A percentile compares a stretch with the other conserved stretches of the same genome.
Evolutionary conservation across 2,797 vertebrate genomes (phyloP).

Genomic region (Acanthornis magna): DNA sequence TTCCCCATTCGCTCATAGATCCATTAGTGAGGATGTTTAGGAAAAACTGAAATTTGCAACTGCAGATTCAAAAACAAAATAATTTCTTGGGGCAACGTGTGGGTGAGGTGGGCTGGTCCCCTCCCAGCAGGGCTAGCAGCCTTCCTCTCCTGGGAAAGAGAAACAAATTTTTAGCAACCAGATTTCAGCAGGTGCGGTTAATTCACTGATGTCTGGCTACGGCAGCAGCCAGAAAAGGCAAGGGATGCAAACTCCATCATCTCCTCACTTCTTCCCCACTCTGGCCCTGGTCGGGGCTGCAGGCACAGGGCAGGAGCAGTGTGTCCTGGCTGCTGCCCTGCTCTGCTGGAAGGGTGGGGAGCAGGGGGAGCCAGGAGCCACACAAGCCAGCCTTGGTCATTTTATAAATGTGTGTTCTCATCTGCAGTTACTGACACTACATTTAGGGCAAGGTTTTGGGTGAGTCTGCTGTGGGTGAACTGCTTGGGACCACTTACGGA

Average conservation of each 20-base stretch:
- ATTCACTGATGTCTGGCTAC: not conserved
- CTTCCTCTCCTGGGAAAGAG: not conserved
- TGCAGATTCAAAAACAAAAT: not conserved
- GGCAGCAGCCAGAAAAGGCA: not conserved
- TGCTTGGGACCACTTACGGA: not conserved
- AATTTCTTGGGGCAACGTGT: rapidly evolving
- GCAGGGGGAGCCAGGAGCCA: not conserved
- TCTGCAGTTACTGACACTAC: not conserved
- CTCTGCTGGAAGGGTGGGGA: not conserved
- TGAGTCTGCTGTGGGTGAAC: not conserved
- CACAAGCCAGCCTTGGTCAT: not conserved
- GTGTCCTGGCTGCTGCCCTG: not conserved
- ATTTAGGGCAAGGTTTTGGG: not conserved
- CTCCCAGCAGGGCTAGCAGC: not conserved
- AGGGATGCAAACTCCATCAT: not conserved
- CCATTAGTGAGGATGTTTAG: not conserved
- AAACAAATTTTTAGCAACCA: not conserved
- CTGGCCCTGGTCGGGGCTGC: not conserved
- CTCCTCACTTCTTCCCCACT: not conserved
- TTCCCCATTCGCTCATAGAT: not conserved
- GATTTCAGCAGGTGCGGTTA: not conserved
- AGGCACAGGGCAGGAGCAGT: not conserved
- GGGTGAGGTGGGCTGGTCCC: not conserved
- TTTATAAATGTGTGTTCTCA: not conserved
- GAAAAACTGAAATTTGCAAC: not conserved